These are phyloP conservation scores for mouse (Mus musculus) DNA, from an alignment of 2,113 vertebrate genomes.

Conservation along the genomic window GRCm39 chr1:26831501-26832000, in stretches of 20 bases:
- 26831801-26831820: background rate
- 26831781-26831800: background rate
- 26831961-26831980: too few relatives aligned
- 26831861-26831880: background rate
- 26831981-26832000: too few relatives aligned
- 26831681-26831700: background rate
- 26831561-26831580: background rate
- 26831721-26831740: background rate
- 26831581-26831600: background rate
- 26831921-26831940: background rate
- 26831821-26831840: background rate
- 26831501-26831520: background rate
- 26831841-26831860: background rate
- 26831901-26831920: background rate
- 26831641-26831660: background rate
- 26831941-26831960: too few relatives aligned
- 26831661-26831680: background rate
- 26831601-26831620: background rate
- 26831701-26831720: background rate
- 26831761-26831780: background rate
- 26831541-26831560: background rate
- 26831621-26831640: background rate
- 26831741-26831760: too few relatives aligned
- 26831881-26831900: background rate
- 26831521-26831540: background rate